Base-by-base conservation (phyloP, 1,140 invertebrate species). In the Bombus soroeensis region DNA sequence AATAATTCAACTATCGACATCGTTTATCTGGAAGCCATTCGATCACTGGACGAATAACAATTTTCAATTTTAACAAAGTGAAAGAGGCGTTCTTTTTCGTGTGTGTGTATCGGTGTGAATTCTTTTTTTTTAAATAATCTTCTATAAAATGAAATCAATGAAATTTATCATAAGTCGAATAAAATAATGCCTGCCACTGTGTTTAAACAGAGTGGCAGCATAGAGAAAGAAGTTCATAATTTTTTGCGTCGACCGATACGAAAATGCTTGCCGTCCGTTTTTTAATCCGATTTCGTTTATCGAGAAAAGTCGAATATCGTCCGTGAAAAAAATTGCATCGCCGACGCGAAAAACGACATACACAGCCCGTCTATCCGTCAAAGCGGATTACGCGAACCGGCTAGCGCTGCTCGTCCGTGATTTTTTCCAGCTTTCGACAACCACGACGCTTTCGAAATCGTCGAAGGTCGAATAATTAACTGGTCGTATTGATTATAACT, bases 261-360 rank as follows among this genome's bases (percentile, higher is more conserved):
- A 72, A 79, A 87, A 87, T 86, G 78, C 76, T 70, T 66, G 57
- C 79, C 78, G 66, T 90, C 86, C 86, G 82, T 57, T 90, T 88
- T 90, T 90, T 89, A 90, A 90, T 90, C 89, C 89, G 89, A 90
- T 90, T 89, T 85, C 86, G 77, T 89, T 90, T 89, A 90, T 89
- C 88, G 89, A 83, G 75, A 78, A 90, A 88, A 89, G 81, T 90
- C 83, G 86, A 89, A 87, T 85, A 76, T 82, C 79, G 77, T 75
- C 57, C 34, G 75, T 66, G 78, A 76, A 76, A 76, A 80, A 86
- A 89, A 89, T 81, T 83, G 82, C 78, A 74, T 71, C 25, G 71
- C 47, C 72, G 76, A 89, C 62, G 74, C 71, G 66, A 74, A 68
- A 81, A 86, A 86, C 84, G 62, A 72, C 82, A 84, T 37, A 86